Base-by-base conservation (phyloP, 2,888 invertebrate species). In the Noctua janthe region DNA sequence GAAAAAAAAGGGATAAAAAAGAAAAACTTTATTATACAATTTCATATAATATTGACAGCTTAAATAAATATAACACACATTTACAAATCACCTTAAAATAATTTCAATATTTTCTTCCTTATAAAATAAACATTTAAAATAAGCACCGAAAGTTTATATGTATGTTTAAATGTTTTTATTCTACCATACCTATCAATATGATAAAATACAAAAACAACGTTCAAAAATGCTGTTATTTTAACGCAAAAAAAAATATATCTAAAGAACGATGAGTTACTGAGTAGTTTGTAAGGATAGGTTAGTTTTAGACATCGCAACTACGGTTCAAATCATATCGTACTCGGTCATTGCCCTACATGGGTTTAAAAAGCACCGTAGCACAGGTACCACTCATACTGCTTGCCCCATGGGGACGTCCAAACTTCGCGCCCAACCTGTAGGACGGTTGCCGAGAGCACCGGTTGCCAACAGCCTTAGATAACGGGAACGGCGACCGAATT, bases 401-500 rank as follows among this genome's bases (percentile, higher is more conserved):
- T 66, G 75, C n/a, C 71, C 87, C 72, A 64, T 67, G 11, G 8
- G 29, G 29, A 29, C 15, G 29, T 70, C 80, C 49, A 59, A 86
- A 76, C 80, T 56, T 29, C 49, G 51, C 29, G 49, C 23, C n/a
- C 75, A 74, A 76, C 64, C 81, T 67, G 62, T 84, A 69, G 73
- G 84, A 47, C 59, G 73, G 47, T 39, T 64, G 64, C 62, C 47
- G 15, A 13, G 70, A 70, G 43, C 86, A 62, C 76, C 72, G 80
- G 83, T 86, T 80, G 72, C 49, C 72, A 71, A 56, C 87, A 71
- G 71, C 87, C 84, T 69, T 59, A 76, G 69, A 29, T 87, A 86
- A 86, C 85, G 85, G 87, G 85, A 86, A 69, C 23, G 51, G n/a
- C 76, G 49, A 76, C 81, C 67, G 76, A 86, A 87, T 76, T 86